Evolutionary conservation across 2,113 vertebrate genomes (phyloP), one percentile per base, ranked within the genome.

Genomic region (Otocyon megalotis): DNA sequence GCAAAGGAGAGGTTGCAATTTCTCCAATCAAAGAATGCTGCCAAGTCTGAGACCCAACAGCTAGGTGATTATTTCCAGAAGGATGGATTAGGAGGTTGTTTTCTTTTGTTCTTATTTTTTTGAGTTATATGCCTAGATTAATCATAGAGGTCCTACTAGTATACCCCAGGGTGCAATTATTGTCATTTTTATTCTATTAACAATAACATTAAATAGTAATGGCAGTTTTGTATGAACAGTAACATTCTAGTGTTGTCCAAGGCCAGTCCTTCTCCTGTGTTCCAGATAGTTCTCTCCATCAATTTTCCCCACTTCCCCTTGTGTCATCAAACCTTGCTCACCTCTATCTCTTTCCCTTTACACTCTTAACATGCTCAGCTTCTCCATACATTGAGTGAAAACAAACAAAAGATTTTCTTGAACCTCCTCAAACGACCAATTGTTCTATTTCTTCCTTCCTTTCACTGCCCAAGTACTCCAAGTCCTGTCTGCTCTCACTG

Each of bases 121-220:
- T 16, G 14, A 91, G 24, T 54, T 65, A 30, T 16, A 17, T 7
- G 69, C 8, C n/a, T 81, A 50, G 28, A 76, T 92, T 54, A 71
- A 94, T 91, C 72, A 53, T 20, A 53, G 56, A 84, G n/a, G 22
- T 32, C 13, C 26, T 53, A 28, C 50, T 76, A 63, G 26, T 19
- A 89, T 32, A 91, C 7, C 3, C 7, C 32, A 56, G 86, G 26
- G 17, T 93, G 58, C 32, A 92, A 50, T 80, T 60, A 43, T 43
- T 84, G 16, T 77, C 37, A 71, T 80, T 95, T 74, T 48, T 74
- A 22, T 69, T 79, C 43, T n/a, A 28, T 89, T 87, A 88, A 94
- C n/a, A 95, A 69, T 65, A 35, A 89, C 28, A 43, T 9, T 15
- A 16, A 90, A 90, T 37, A 67, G 69, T 54, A 24, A 54, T 37